Conservation (phyloP, 2,888 invertebrate species). For the Entomobrya multifasciata region DNA sequence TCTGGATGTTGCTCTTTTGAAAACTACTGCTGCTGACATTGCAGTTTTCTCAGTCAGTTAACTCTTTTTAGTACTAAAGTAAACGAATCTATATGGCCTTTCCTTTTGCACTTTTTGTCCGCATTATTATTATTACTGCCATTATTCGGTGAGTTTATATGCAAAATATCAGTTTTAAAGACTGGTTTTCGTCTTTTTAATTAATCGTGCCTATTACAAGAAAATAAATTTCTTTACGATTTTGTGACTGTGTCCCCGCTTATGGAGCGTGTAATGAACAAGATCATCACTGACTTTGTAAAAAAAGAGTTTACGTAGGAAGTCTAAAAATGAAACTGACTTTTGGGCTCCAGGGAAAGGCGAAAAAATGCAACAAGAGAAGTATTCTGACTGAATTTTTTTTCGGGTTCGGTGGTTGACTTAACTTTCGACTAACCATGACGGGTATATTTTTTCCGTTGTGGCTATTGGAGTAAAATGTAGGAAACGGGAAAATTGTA, state of each 20-base stretch:
- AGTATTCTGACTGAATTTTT: too few relatives aligned
- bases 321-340: conserved; percentile 18
- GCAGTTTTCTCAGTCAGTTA: not conserved
- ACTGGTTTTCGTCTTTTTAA: conserved; percentile 66
- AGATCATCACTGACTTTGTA: conserved; percentile 54
- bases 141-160: not conserved
- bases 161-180: conserved; percentile 31
- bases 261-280: conserved; percentile 70
- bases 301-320: conserved; percentile 50
- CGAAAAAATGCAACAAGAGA: conserved; percentile 37
- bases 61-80: not conserved
- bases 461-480: too few relatives aligned
- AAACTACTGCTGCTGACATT: conserved; percentile 2
- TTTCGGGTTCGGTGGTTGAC: conserved; percentile 25
- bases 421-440: not conserved
- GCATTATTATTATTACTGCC: not conserved
- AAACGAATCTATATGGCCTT: not conserved
- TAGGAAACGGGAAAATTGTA: not conserved
- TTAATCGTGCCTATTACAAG: conserved; percentile 64
- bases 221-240: conserved; percentile 53
- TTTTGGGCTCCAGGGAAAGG: not conserved
- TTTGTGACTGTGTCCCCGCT: conserved; percentile 40
- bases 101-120: conserved; percentile 5
- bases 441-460: not conserved
- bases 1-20: conserved; percentile 21